Evolutionary conservation across 35 echinoderm and acorn worm species (phyloP).

Genomic region (Chiridota heheva): DNA sequence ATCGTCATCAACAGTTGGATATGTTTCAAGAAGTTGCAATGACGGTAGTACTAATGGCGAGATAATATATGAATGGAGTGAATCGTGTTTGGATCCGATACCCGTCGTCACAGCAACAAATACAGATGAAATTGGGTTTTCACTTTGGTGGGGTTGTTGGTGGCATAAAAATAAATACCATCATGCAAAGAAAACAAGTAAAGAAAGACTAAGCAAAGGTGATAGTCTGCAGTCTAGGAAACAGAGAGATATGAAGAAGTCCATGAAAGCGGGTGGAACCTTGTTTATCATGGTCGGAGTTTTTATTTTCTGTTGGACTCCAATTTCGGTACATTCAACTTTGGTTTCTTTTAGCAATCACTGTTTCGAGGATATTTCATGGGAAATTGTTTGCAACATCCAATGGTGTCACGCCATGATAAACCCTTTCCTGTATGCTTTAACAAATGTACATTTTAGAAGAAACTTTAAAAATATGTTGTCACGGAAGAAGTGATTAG

Average conservation of each 20-base stretch:
- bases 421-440: conserved; percentile 28
- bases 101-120: not conserved
- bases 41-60: too few species aligned
- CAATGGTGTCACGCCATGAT: conserved; percentile 7
- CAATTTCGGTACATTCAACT: not conserved
- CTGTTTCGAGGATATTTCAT: not conserved
- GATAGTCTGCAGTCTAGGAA: not conserved
- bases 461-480: too few species aligned
- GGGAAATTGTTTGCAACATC: not conserved
- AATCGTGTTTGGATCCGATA: not conserved
- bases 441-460: conserved; percentile 23
- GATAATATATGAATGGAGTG: too few species aligned
- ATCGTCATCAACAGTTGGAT: too few species aligned
- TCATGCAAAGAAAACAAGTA: not conserved
- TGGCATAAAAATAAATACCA: not conserved
- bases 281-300: conserved; percentile 16
- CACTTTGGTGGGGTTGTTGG: not conserved
- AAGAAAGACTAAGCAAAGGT: not conserved
- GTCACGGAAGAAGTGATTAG: too few species aligned
- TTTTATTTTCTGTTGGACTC: conserved; percentile 22
- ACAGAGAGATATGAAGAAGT: conserved; percentile 6
- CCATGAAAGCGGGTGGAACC: not conserved
- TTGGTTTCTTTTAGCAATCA: not conserved
- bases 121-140: not conserved
- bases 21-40: too few species aligned